Evolutionary conservation across 2,797 vertebrate genomes (phyloP), one percentile per base, ranked within the genome.

Genomic region (Hippoglossus hippoglossus): DNA sequence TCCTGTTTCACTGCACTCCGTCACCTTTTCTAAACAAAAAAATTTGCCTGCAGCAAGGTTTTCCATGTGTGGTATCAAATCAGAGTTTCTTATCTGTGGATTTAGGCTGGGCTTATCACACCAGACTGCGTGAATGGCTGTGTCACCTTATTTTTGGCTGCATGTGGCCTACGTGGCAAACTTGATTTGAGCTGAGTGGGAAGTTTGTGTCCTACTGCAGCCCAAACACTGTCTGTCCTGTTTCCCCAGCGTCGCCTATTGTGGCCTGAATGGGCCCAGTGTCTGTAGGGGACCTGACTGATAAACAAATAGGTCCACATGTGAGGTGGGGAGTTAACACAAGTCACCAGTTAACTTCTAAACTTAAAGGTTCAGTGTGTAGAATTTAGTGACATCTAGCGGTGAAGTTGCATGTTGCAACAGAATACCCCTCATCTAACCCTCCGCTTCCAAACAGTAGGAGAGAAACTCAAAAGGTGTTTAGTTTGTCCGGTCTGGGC

Each of bases 201-300:
- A 84, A 34, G 66, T 80, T 83, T 85, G 71, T 75, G 57, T 82
- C 64, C 72, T 39, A 21, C n/a, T 53, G 74, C 69, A 78, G 81
- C 66, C 67, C 68, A 73, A 81, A 89, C 80, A 91, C 63, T 39
- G 71, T 54, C 68, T 39, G 73, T 67, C 66, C 77, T 53, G 78
- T 73, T 78, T 74, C 63, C 81, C 63, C 34, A 9, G 24, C 67
- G 63, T 55, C n/a, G 63, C 69, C 68, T 55, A 41, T 55, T 80
- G 80, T 83, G 72, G 31, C 60, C 18, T 68, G 74, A 87, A 75
- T 50, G 46, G 46, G 19, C 31, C 62, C 28, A 65, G 60, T 87
- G 70, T 79, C 53, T 75, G 55, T 18, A 18, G 24, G 16, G 26
- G 41, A 3, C 13, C 9, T 10, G 39, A 58, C 46, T 25, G 24